Base-by-base conservation (phyloP, 2,797 vertebrate genomes). In the Sebastiscus tertius region DNA sequence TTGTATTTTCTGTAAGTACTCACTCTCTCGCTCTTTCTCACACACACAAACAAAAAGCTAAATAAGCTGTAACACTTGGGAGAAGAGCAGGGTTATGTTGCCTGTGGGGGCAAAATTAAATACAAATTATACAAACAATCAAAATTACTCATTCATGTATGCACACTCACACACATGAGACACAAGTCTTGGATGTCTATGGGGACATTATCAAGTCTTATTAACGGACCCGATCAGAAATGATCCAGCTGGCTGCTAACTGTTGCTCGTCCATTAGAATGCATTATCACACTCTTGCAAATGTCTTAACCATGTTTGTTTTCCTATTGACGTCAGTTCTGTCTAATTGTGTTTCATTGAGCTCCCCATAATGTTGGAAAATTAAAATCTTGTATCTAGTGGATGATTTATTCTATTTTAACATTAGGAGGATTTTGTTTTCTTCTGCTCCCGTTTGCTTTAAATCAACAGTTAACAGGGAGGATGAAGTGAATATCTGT, bases 201-300 rank as follows among this genome's bases (percentile, higher is more conserved):
- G 22, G 87, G 84, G 88, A 91, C 81, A 84, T 92, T 81, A 88
- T 87, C 49, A 89, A 88, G 86, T 89, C 84, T 85, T 91, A 90
- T 83, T 92, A 92, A 92, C 82, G 79, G 80, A 83, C 66, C 59
- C 54, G 78, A 92, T 92, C 88, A 87, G 84, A 91, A 87, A 87
- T 87, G 59, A 72, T 80, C 72, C 88, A 91, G 75, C 87, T 87
- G 84, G 83, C 75, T 72, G 63, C 79, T 86, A 90, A 87, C 75
- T 77, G 80, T 74, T 87, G 88, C 86, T 80, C 8, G 14, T 58
- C 78, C 79, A 89, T 92, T 91, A 89, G 75, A 89, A 92, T 92
- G 87, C 92, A 92, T 89, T 90, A 93, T 90, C 89, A 93, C 89
- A 84, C 88, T 79, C 90, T 89, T 88, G 87, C 79, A 89, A 92